Percentiles rank a stretch among this genome's conserved stretches.
Evolutionary conservation across 2,888 invertebrate species (phyloP).

Genomic region (Drosophila birchii): DNA sequence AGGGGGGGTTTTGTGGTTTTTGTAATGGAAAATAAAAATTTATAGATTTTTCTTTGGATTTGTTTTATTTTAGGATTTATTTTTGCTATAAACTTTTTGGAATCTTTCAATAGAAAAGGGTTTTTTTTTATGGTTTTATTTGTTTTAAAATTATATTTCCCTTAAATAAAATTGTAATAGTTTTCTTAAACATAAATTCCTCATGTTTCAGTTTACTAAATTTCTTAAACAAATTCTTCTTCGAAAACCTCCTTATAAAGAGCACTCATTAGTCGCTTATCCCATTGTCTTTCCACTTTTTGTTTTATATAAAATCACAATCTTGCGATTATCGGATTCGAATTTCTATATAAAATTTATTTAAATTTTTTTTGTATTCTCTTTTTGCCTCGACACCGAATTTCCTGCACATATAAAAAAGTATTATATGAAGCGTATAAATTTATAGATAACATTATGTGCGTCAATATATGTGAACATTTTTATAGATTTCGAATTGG

Average conservation of each 20-base stretch:
- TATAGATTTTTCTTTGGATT: too few species aligned
- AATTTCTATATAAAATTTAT: conserved; percentile 52
- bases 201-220: too few species aligned
- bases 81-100: background rate
- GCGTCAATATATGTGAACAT: conserved; percentile 32
- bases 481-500: conserved; percentile 71
- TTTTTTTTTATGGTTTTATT: too few species aligned
- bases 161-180: background rate
- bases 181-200: background rate
- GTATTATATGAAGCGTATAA: conserved; percentile 16
- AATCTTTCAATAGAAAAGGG: too few species aligned
- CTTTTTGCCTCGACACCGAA: conserved; percentile 38
- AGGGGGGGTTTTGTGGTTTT: background rate
- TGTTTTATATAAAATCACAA: conserved; percentile 30
- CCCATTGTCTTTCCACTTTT: conserved; percentile 1
- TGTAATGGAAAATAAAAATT: too few species aligned
- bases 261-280: conserved; percentile 7
- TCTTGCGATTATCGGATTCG: conserved; percentile 32
- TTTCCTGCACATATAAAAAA: conserved; percentile 57
- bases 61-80: background rate
- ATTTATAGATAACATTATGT: conserved; percentile 9
- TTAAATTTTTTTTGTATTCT: conserved; percentile 56
- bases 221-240: background rate
- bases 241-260: background rate
- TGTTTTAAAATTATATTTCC: background rate